Evolutionary conservation across 2,113 vertebrate genomes (phyloP).

Genomic region (Salvelinus fontinalis): DNA sequence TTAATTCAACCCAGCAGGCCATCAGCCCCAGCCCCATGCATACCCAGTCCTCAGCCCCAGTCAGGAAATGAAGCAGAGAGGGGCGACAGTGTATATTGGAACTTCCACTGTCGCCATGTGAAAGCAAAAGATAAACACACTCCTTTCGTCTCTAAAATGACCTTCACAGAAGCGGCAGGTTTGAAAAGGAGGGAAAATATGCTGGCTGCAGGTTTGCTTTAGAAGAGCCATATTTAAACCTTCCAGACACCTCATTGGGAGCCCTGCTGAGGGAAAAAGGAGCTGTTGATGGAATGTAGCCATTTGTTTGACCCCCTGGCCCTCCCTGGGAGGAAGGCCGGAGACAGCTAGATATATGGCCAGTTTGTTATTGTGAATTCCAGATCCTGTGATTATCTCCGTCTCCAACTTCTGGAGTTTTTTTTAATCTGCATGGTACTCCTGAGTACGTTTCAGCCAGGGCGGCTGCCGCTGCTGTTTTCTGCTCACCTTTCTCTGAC

Average conservation of each 20-base stretch:
- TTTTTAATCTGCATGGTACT: conserved; percentile 90
- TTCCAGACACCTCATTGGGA: conserved; percentile 64
- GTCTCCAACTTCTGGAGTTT: conserved; percentile 94
- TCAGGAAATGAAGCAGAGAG: conserved; percentile 7
- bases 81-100: background rate
- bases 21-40: conserved; percentile 32
- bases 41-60: conserved; percentile 9
- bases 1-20: conserved; percentile 73
- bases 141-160: background rate
- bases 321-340: conserved; percentile 86
- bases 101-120: background rate
- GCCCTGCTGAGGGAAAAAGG: conserved; percentile 60
- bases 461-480: conserved; percentile 62
- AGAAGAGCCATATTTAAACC: conserved; percentile 68
- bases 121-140: conserved; percentile 36
- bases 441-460: conserved; percentile 84
- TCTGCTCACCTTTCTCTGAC: conserved; percentile 85
- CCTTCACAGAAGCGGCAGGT: background rate
- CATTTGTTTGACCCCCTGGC: conserved; percentile 87
- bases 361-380: conserved; percentile 97
- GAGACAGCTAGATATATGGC: conserved; percentile 99
- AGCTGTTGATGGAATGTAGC: conserved; percentile 82
- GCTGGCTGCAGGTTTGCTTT: conserved; percentile 36
- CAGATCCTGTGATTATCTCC: conserved; percentile 97
- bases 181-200: conserved; percentile 17